Base-by-base conservation (phyloP, 2,113 vertebrate genomes). In the Numenius arquata region DNA sequence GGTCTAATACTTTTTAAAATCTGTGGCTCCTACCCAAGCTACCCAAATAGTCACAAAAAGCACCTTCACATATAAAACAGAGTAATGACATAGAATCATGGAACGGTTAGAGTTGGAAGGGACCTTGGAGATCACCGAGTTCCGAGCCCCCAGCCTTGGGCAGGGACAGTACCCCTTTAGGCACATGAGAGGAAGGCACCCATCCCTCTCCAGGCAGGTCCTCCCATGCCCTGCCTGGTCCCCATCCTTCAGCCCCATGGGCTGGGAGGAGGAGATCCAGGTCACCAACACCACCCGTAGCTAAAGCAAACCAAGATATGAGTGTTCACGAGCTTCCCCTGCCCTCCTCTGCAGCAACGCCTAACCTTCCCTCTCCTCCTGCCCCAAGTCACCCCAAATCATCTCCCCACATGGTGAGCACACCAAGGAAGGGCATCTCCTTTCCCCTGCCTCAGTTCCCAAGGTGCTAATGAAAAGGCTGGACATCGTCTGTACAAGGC, bases 321-420 rank as follows among this genome's bases (percentile, higher is more conserved):
- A 71, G 12, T 3, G 7, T 20, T 73, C 2, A 5, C 6, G 12
- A 78, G n/a, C 40, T 32, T 19, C 23, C 7, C 70, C 26, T 82
- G 9, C 55, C 14, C 23, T 90, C 15, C 29, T 23, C n/a, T 30
- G 40, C 41, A 41, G 48, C n/a, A 55, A 5, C 0, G 1, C 36
- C 34, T 1, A 2, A 30, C 34, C 52, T n/a, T 29, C 29, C 47
- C 13, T 25, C 76, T 82, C 29, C 59, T 84, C 61, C 47, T 22
- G 18, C 32, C 41, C 43, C 16, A 20, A 2, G 21, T 30, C 16
- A 23, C 30, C 41, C 47, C 16, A 26, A 1, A 29, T n/a, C 16
- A 20, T 29, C 17, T 48, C 40, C 16, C 55, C 45, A 8, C 25
- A 8, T 0, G 0, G 8, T 2, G 13, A 2, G 6, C 19, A 27